phyloP scores from a whole-genome alignment of 2,113 vertebrate genomes.

The Platysteira castanea region DNA sequence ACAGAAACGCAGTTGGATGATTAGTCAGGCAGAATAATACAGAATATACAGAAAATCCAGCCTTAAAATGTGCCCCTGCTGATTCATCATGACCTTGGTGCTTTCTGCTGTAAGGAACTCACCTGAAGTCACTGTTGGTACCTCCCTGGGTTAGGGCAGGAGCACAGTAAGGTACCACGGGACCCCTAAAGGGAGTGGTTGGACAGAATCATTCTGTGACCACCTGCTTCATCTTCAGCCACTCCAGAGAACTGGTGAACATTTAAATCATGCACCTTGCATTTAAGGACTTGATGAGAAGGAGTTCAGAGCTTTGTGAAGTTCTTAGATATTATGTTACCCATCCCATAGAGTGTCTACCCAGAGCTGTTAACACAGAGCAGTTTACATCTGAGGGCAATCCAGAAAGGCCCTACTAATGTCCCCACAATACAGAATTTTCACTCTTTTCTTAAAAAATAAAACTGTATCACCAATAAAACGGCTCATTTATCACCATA shows the following conservation, averaged over 20 bases:
- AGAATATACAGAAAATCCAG: neutral
- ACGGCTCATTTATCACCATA: fast-evolving
- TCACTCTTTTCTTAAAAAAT: neutral
- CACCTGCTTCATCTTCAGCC: neutral
- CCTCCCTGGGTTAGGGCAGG: fast-evolving
- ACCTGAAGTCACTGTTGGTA: neutral
- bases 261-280: neutral
- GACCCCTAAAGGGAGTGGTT: neutral
- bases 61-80: neutral
- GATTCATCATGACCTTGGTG: neutral
- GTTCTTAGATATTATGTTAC: neutral
- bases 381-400: neutral
- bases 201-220: neutral
- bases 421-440: neutral
- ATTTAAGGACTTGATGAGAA: neutral
- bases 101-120: neutral
- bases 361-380: neutral
- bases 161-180: neutral
- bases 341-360: neutral
- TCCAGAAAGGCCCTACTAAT: neutral
- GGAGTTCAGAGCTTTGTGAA: neutral
- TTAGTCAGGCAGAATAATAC: neutral
- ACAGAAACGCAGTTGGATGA: neutral
- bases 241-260: neutral
- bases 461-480: too few species aligned